These are phyloP conservation scores for Dysidea cf. avara DNA, from an alignment of 37 sponge, comb jelly and placozoan genomes.

Conservation along the genomic window DNA sequence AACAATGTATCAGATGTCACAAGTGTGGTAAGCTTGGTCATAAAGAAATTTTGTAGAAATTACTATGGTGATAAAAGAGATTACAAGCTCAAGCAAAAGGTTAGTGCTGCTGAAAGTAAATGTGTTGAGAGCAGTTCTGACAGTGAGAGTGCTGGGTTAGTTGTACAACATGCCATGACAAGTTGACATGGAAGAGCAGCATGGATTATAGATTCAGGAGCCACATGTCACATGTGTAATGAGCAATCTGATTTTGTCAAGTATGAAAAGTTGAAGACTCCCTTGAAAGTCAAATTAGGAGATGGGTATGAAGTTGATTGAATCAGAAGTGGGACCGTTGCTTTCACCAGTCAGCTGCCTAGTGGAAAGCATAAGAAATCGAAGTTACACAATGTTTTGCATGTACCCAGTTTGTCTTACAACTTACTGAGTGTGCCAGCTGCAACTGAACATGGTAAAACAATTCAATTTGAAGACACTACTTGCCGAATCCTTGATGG, in stretches of 20 bases:
- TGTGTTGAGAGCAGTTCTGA: neutral
- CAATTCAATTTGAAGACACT: neutral
- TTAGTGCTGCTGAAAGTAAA: neutral
- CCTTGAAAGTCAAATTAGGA: neutral
- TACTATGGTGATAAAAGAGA: neutral
- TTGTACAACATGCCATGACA: conserved; percentile 1
- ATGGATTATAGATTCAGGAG: conserved; percentile 19
- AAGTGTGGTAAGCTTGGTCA: neutral
- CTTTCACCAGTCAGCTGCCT: neutral
- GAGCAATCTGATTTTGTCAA: neutral
- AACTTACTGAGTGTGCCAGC: conserved; percentile 3
- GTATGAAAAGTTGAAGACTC: neutral
- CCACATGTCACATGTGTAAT: neutral
- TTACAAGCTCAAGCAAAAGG: neutral
- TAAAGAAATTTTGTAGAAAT: neutral
- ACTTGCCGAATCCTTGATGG: neutral
- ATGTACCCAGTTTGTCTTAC: conserved; percentile 12
- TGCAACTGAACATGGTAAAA: conserved; percentile 2
- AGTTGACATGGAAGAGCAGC: neutral
- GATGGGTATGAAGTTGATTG: conserved; percentile 5
- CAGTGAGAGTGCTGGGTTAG: neutral
- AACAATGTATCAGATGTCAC: neutral
- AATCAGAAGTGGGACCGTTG: conserved; percentile 7
- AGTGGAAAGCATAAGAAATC: neutral
- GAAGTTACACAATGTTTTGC: neutral